Evolutionary conservation across 2,888 invertebrate genomes (phyloP), one percentile per base, ranked within the genome.

Genomic region (Cancer borealis): DNA sequence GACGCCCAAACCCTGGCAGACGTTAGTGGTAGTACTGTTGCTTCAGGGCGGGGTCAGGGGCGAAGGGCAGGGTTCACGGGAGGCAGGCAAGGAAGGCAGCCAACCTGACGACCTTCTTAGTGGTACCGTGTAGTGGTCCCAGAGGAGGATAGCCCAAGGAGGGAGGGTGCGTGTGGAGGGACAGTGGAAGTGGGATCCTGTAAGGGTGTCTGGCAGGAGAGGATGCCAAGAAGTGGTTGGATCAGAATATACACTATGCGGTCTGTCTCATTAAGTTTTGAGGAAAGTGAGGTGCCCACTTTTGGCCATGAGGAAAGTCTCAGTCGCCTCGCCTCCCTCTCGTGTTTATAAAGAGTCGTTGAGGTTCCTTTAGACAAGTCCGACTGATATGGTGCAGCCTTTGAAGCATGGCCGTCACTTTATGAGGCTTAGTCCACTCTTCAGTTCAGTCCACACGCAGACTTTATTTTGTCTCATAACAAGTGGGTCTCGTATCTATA

Each of bases 321-420:
- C 12, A 39, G 39, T 26, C 73, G 73, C n/a, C 73, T n/a, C 73
- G 73, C 30, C 84, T 14, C 39, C 14, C 73, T 26, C 73, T 73
- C 73, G 73, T 84, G 84, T 84, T 84, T 84, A 39, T 84, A 39
- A 84, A 17, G 30, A 39, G 84, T 39, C 39, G 21, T 39, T 14
- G 17, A 84, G 84, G 84, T 84, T 39, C 84, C 14, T 14, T 39
- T 17, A 14, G 39, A 84, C 84, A 8, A 5, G 0, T 30, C 12
- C 26, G 8, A 79, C 79, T 79, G 30, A 79, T 26, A 26, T 3
- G 79, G 4, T 21, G n/a, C 21, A 8, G 73, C 73, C 73, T n/a
- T 73, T 73, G 73, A 73, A 26, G 73, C 73, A n/a, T 73, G 73
- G 73, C 10, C 26, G 73, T 73, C 73, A 73, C n/a, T 73, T 60